Evolutionary conservation across 2,888 invertebrate genomes (phyloP).

Genomic region (Morpho achilles): DNA sequence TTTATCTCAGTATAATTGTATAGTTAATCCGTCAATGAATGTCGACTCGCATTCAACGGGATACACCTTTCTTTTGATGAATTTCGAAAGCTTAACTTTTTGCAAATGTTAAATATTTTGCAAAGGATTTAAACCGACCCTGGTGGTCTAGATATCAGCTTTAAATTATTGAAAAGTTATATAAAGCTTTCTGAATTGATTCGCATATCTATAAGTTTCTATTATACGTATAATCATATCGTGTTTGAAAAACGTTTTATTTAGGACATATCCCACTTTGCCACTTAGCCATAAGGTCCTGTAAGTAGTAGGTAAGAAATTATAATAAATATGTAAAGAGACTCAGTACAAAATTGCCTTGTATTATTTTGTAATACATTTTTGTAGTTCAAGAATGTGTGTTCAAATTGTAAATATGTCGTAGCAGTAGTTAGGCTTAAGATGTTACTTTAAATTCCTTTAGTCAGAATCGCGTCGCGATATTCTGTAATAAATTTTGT

Average conservation of each 20-base stretch:
- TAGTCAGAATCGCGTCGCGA: not conserved
- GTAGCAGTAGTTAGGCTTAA: slow-evolving; percentile 10
- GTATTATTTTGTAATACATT: slow-evolving; percentile 44
- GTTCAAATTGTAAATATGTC: slow-evolving; percentile 51
- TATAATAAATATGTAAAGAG: slow-evolving; percentile 34
- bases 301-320: slow-evolving; percentile 30
- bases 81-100: slow-evolving; percentile 40
- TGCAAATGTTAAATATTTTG: slow-evolving; percentile 18
- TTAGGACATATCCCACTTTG: slow-evolving; percentile 69
- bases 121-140: slow-evolving; percentile 32
- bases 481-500: no score
- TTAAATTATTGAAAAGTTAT: slow-evolving; percentile 46
- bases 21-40: slow-evolving; percentile 53
- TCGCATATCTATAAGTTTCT: slow-evolving; percentile 25
- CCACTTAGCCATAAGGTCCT: slow-evolving; percentile 47
- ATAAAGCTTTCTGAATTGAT: slow-evolving; percentile 23
- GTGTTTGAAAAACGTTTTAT: slow-evolving; percentile 34
- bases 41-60: slow-evolving; percentile 40
- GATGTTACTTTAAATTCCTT: slow-evolving; percentile 4
- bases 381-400: slow-evolving; percentile 39
- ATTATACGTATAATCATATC: slow-evolving; percentile 31
- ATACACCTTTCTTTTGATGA: slow-evolving; percentile 48
- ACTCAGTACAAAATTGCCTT: slow-evolving; percentile 47
- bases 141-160: slow-evolving; percentile 44
- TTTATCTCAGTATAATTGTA: slow-evolving; percentile 49